Evolutionary conservation across 2,888 invertebrate genomes (phyloP), one percentile per base, ranked within the genome.

Genomic region (Petrolisthes cinctipes): DNA sequence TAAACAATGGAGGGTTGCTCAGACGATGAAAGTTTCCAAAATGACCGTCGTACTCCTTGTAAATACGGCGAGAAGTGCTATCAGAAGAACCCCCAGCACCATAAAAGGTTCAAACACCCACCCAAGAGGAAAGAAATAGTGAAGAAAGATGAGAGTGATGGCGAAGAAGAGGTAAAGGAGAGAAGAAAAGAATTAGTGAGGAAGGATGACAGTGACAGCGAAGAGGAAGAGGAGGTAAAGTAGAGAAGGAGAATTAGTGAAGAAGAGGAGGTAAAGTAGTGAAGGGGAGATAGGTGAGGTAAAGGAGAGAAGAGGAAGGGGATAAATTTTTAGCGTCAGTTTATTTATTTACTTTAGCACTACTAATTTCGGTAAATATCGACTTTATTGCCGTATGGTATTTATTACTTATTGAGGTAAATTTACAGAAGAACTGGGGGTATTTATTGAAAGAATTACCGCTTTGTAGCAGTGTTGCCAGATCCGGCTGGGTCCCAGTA

Each of bases 1-100:
- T 37, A 37, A 37, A 37, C 37, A 61, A 80, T 80, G 85, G 78
- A 53, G 85, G 56, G 23, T 5, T 11, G 23, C 4, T 53, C 54
- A 20, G 75, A 81, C 37, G 81, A 66, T 5, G 20, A 37, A 1
- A 51, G 14, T 20, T 83, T 23, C 4, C 68, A 81, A 61, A 61
- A 66, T 4, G 86, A 86, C 86, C 23, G 78, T 5, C 61, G 86
- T 0, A 66, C 71, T 11, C 56, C 79, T 1, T 97, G 97, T 92
- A 95, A 95, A 93, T 97, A 96, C 92, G 96, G 96, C 83, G 92
- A 92, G 5, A 95, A 95, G 91, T 97, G 97, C 93, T 97, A 97
- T 92, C 97, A 96, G 92, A 96, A 95, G 92, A 97, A 97, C 93
- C 94, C 95, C 0, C 93, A 94, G 0, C 97, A 97, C 93, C 94